Base-by-base conservation (phyloP, 2,113 vertebrate species). In the Mormyrus lacerda region DNA sequence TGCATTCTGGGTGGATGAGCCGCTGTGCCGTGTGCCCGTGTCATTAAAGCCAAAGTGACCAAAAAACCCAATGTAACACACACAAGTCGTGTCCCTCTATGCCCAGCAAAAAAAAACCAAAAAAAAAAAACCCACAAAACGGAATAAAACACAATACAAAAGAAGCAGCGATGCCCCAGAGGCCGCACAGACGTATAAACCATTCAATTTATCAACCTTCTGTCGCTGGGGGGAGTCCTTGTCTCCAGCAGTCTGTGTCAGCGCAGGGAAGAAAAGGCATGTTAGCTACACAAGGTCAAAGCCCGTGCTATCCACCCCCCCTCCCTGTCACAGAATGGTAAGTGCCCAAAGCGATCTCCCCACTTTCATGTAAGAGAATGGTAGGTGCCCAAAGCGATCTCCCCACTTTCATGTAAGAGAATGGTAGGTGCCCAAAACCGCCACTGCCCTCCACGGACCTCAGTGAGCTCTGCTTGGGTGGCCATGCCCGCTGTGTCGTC, bases 391-490 rank as follows among this genome's bases (percentile, higher is more conserved):
- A 93, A 92, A 91, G 58, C 88, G 44, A 89, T 90, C 92, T 15
- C 85, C 24, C n/a, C 47, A 31, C 11, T 9, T 31, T 39, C 15
- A 47, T 17, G 39, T 27, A 89, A n/a, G 51, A 21, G 69, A 92
- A 39, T 51, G 91, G 90, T 90, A 94, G 94, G 92, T 91, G 93
- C 91, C 91, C 91, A 92, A 92, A 91, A 50, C 50, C 53, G 6
- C 85, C 82, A 2, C 21, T 11, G 55, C 92, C 53, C 94, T 95
- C 94, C 94, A 97, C 97, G 96, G 96, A 97, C 96, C 97, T 98
- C 95, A 61, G 88, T 89, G 91, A 91, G 92, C 65, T 93, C 91
- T 89, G 94, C 92, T 93, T 91, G 91, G 92, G 93, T 87, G 88
- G 94, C 55, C 69, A 90, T 91, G 91, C 61, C 94, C 51, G 90